phyloP scores from a whole-genome alignment of 2,113 vertebrate genomes.

The Melanocharis versteri region DNA sequence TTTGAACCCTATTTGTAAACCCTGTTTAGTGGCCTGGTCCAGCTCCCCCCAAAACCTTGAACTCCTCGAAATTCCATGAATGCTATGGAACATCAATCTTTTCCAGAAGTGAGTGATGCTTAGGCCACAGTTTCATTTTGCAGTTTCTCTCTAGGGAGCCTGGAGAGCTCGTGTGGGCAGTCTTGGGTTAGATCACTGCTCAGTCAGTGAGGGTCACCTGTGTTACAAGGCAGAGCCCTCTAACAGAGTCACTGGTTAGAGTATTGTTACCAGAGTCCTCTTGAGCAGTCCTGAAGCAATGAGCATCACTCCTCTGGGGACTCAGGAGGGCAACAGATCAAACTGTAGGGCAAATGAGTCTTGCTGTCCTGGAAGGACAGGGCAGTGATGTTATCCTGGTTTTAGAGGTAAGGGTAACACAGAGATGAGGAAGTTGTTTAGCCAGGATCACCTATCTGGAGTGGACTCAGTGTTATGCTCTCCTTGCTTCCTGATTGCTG shows the following conservation, averaged over 20 bases:
- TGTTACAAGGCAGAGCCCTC: not conserved
- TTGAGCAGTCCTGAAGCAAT: not conserved
- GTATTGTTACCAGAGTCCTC: not conserved
- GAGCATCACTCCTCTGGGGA: not conserved
- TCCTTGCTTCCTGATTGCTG: not conserved
- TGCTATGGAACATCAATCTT: not conserved
- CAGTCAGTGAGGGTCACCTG: not conserved
- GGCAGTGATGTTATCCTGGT: not conserved
- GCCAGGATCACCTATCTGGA: not conserved
- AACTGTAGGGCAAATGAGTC: not conserved
- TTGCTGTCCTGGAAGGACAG: not conserved
- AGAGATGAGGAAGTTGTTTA: not conserved
- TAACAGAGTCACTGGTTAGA: not conserved
- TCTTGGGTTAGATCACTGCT: not conserved
- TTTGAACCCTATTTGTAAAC: not conserved
- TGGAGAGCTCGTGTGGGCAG: not conserved
- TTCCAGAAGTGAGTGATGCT: not conserved
- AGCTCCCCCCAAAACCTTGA: not conserved
- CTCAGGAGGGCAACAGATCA: not conserved
- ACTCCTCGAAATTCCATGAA: not conserved
- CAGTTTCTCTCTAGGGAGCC: not conserved
- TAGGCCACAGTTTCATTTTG: not conserved
- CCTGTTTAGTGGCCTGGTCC: not conserved
- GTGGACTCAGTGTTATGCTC: not conserved
- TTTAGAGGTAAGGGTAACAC: not conserved